Conservation (phyloP, 2,113 vertebrate genomes). For the Catharus fuscescens region DNA sequence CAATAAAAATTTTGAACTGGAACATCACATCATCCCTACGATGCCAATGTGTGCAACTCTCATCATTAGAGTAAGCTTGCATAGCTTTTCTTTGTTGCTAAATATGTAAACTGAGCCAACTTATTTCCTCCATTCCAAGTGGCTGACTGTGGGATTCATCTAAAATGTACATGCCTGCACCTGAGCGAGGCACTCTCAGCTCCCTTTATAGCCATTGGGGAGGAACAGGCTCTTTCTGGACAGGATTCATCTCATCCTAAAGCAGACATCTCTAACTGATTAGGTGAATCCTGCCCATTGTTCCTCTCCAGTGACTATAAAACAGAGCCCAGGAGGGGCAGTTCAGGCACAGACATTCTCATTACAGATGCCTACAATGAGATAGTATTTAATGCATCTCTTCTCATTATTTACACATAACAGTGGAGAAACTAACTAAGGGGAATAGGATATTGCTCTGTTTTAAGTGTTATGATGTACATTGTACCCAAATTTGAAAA, state of each 20-base stretch:
- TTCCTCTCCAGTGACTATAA: conserved; percentile 9
- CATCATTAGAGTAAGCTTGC: neutral
- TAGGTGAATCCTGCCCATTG: neutral
- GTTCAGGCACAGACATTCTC: neutral
- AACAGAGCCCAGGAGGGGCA: conserved; percentile 19
- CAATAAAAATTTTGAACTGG: neutral
- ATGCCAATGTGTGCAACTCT: neutral
- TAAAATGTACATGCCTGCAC: neutral
- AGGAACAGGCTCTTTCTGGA: neutral
- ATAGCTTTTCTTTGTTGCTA: neutral
- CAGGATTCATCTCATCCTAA: conserved; percentile 30
- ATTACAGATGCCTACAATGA: conserved; percentile 10
- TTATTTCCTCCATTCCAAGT: neutral
- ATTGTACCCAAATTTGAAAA: neutral
- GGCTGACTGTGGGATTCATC: neutral
- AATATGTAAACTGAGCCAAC: neutral
- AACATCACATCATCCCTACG: neutral
- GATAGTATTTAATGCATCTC: neutral
- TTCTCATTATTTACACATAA: conserved; percentile 60
- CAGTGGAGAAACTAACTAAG: neutral
- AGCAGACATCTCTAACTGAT: neutral
- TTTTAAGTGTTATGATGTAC: neutral
- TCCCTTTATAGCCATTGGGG: conserved; percentile 2
- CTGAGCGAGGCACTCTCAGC: neutral
- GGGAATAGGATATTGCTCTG: neutral